These are phyloP conservation scores for Enteromius anoplus DNA, from an alignment of 2,797 vertebrate genomes.

Conservation along the genomic window DNA sequence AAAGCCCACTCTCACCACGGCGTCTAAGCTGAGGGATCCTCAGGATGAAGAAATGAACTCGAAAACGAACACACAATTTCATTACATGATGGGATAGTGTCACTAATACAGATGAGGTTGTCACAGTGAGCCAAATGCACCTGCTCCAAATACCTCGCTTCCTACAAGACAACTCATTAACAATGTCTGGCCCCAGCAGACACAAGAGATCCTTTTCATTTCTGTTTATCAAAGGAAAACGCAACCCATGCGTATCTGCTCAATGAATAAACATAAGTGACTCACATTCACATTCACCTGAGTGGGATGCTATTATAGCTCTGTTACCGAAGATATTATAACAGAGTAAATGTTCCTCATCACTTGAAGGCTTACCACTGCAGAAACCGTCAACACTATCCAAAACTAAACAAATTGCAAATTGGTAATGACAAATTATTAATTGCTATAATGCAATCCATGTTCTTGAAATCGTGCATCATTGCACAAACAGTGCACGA, in stretches of 20 bases:
- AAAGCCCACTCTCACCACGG: slow-evolving; percentile 23
- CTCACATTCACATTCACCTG: slow-evolving; percentile 54
- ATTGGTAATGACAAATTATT: neutral
- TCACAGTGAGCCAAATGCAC: slow-evolving; percentile 27
- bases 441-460: neutral
- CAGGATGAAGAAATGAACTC: slow-evolving; percentile 15
- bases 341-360: slow-evolving; percentile 4
- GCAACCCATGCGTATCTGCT: slow-evolving; percentile 62
- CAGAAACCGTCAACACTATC: neutral
- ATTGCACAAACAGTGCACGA: neutral
- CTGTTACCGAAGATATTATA: slow-evolving; percentile 32
- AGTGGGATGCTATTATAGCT: slow-evolving; percentile 49
- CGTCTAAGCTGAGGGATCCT: slow-evolving; percentile 21
- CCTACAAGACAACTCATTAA: slow-evolving; percentile 59
- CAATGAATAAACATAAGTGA: slow-evolving; percentile 66
- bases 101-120: slow-evolving; percentile 25
- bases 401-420: neutral
- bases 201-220: slow-evolving; percentile 75
- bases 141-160: slow-evolving; percentile 46
- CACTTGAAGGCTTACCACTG: neutral
- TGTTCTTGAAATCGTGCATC: neutral
- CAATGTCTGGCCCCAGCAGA: slow-evolving; percentile 54
- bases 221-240: slow-evolving; percentile 74
- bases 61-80: slow-evolving; percentile 14
- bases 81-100: neutral